phyloP scores from a whole-genome alignment of 2,113 vertebrate species.

The Gallinago jamesoni region DNA sequence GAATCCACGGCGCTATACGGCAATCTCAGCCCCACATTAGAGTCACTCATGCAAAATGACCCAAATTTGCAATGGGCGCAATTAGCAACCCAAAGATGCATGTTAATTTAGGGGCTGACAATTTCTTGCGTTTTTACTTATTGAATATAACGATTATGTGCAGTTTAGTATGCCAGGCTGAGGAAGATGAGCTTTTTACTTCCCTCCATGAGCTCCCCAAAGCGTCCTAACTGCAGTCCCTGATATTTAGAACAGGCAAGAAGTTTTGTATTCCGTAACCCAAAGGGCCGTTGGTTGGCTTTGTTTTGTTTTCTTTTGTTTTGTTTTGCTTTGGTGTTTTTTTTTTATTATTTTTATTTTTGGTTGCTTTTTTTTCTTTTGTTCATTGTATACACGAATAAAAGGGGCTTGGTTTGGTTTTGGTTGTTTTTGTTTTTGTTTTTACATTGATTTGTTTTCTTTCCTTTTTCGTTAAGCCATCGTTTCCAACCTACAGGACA shows the following conservation, averaged over 20 bases:
- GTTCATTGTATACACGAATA: neutral
- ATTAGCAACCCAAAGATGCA: slow-evolving; percentile 77
- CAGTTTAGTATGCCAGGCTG: neutral
- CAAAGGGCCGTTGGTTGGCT: neutral
- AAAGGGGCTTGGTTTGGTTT: neutral
- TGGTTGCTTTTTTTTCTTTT: neutral
- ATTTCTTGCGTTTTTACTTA: slow-evolving; percentile 69
- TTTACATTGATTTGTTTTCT: neutral
- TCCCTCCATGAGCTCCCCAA: neutral
- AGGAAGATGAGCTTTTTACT: neutral
- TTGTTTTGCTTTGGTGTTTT: no score
- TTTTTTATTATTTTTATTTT: neutral
- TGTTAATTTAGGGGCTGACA: slow-evolving; percentile 70
- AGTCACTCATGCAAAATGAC: slow-evolving; percentile 83
- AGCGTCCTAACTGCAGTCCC: neutral
- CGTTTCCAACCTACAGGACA: neutral
- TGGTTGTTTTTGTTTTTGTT: no score
- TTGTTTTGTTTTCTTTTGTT: neutral
- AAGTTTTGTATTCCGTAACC: neutral
- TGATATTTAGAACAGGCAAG: neutral
- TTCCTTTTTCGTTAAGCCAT: neutral
- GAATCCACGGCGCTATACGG: slow-evolving; percentile 52
- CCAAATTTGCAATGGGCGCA: slow-evolving; percentile 77
- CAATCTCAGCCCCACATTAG: slow-evolving; percentile 66
- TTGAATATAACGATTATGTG: slow-evolving; percentile 64